A percentile compares a stretch with the other conserved stretches of the same genome.
phyloP scores from a whole-genome alignment of 2,888 invertebrate genomes.

The Callimorpha dominula region DNA sequence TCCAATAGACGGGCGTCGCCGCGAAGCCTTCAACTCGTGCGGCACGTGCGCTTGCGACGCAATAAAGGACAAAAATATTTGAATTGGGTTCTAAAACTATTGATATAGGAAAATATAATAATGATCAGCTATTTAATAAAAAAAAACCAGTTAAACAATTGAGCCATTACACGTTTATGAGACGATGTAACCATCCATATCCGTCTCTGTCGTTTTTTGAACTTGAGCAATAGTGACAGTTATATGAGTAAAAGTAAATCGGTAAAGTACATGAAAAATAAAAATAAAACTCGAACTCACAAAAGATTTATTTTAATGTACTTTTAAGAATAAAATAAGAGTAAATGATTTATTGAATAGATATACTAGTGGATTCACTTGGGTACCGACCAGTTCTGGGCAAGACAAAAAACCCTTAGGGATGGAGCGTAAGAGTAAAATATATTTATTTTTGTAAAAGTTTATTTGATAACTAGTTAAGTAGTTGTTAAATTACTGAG shows the following conservation, averaged over 20 bases:
- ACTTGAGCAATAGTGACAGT: neutral
- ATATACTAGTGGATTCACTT: too few species aligned
- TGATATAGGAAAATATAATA: neutral
- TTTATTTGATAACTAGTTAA: too few species aligned
- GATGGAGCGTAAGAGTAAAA: too few species aligned
- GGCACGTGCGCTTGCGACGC: constrained; percentile 60
- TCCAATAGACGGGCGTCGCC: constrained; percentile 51
- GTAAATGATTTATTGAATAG: too few species aligned
- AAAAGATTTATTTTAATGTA: neutral
- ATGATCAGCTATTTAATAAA: neutral
- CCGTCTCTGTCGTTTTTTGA: neutral
- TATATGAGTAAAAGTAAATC: too few species aligned
- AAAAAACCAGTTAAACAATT: too few species aligned
- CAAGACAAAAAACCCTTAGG: neutral
- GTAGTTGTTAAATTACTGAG: too few species aligned
- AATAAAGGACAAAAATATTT: constrained; percentile 47
- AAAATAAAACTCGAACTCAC: neutral
- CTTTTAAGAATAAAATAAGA: neutral
- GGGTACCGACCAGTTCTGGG: too few species aligned
- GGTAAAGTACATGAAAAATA: neutral
- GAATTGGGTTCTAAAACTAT: constrained; percentile 21
- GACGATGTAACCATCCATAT: neutral
- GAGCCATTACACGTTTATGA: too few species aligned
- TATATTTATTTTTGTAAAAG: too few species aligned
- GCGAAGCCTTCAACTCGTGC: constrained; percentile 53